A percentile compares a stretch with the other conserved stretches of the same genome.
Evolutionary conservation across 2,113 vertebrate species (phyloP).

Genomic region (Nycticorax nycticorax): DNA sequence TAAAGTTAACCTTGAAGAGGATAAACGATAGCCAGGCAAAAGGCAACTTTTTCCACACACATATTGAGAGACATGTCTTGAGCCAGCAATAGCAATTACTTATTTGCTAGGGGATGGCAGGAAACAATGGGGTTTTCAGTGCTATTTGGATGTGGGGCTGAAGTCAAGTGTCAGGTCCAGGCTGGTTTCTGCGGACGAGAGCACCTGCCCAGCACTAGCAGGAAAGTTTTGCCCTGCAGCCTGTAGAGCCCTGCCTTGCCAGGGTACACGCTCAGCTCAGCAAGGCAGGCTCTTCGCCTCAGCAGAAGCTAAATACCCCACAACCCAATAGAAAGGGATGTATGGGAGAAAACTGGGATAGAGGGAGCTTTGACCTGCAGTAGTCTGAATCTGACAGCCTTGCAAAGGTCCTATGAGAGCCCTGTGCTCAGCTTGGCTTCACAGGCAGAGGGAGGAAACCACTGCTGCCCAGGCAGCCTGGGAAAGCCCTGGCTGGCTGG

Average conservation of each 20-base stretch:
- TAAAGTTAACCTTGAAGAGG: background rate
- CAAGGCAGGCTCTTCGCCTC: fast-evolving
- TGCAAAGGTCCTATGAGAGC: background rate
- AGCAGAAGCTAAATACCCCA: background rate
- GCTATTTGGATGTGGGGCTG: fast-evolving
- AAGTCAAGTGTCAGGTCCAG: background rate
- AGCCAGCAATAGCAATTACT: background rate
- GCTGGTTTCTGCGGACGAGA: background rate
- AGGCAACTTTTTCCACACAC: background rate
- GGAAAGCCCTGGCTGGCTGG: background rate
- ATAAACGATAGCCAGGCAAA: background rate
- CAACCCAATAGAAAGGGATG: background rate
- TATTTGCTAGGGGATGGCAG: background rate
- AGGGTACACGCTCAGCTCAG: background rate
- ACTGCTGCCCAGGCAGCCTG: background rate
- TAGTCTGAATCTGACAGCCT: background rate
- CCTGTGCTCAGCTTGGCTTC: background rate
- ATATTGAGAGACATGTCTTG: background rate
- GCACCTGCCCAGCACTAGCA: background rate
- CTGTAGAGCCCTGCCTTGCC: background rate
- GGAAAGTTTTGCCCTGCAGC: background rate
- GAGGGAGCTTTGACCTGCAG: fast-evolving
- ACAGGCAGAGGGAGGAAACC: background rate
- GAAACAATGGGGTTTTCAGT: background rate
- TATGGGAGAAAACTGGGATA: fast-evolving